Conservation (phyloP, 2,888 invertebrate species). For the Pheosia tremula region DNA sequence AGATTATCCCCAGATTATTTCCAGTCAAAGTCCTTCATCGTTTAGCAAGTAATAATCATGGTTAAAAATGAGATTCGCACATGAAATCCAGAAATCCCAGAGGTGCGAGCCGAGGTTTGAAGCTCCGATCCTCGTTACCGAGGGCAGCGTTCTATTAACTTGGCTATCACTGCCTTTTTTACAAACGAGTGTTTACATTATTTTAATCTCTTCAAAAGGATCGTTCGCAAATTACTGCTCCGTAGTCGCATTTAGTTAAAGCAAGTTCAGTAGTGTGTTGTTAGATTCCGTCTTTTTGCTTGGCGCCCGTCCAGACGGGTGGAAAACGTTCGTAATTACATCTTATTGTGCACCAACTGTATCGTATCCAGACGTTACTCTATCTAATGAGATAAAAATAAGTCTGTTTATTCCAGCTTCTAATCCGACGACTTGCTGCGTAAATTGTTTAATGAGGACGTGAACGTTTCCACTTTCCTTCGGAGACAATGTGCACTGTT, state of each 20-base stretch:
- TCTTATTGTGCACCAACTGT: constrained; percentile 44
- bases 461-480: background rate
- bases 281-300: constrained; percentile 38
- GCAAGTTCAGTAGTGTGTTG: constrained; percentile 21
- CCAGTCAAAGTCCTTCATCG: too few relatives aligned
- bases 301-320: constrained; percentile 48
- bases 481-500: background rate
- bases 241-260: constrained; percentile 13
- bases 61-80: too few relatives aligned
- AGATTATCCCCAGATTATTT: too few relatives aligned
- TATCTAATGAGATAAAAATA: constrained; percentile 23
- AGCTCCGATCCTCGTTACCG: too few relatives aligned
- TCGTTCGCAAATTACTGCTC: constrained; percentile 1
- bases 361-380: constrained; percentile 30
- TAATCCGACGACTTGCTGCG: constrained; percentile 20
- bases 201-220: constrained; percentile 4
- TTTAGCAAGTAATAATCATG: too few relatives aligned
- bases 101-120: too few relatives aligned
- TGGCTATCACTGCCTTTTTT: too few relatives aligned
- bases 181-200: background rate
- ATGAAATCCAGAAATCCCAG: too few relatives aligned
- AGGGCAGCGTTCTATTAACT: too few relatives aligned
- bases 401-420: constrained; percentile 19
- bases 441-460: constrained; percentile 14
- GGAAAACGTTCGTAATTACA: constrained; percentile 53